A percentile compares a stretch with the other conserved stretches of the same genome.
These are phyloP conservation scores for Triops cancriformis DNA, from an alignment of 1,140 invertebrate genomes.

Conservation along the genomic window DNA sequence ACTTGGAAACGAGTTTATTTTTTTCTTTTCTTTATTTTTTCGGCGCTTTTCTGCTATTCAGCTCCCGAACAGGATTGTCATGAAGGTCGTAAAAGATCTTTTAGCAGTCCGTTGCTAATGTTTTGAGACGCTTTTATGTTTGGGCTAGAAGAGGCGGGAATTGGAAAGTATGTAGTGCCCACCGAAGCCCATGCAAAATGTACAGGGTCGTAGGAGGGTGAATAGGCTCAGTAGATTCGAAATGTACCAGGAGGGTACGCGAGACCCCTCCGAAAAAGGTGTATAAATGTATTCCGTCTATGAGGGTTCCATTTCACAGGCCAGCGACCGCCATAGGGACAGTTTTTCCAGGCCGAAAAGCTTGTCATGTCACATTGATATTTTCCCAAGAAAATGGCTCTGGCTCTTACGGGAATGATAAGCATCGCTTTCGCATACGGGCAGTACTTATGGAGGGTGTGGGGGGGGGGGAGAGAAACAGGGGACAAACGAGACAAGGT, in stretches of 20 bases:
- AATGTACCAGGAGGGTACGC: background rate
- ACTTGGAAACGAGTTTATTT: background rate
- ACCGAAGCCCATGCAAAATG: background rate
- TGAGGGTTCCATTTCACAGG: constrained; percentile 5
- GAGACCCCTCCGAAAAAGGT: background rate
- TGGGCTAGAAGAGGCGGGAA: background rate
- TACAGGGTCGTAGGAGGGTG: background rate
- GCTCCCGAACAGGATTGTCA: background rate
- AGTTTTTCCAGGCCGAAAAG: constrained; percentile 13
- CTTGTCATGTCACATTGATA: constrained; percentile 9
- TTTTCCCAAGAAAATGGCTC: background rate
- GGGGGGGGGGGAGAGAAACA: background rate
- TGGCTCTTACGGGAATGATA: background rate
- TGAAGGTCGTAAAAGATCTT: background rate
- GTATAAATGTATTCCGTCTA: background rate
- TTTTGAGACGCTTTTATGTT: background rate
- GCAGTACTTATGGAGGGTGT: background rate
- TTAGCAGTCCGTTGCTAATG: constrained; percentile 3
- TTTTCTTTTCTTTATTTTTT: constrained; percentile 18
- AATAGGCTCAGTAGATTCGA: background rate
- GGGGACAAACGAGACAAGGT: background rate
- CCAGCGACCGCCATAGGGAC: constrained; percentile 7
- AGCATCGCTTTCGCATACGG: background rate
- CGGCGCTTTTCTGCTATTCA: background rate
- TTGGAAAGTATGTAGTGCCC: background rate